These are phyloP conservation scores for Anticlea derivata DNA, from an alignment of 2,888 invertebrate species.

Conservation along the genomic window DNA sequence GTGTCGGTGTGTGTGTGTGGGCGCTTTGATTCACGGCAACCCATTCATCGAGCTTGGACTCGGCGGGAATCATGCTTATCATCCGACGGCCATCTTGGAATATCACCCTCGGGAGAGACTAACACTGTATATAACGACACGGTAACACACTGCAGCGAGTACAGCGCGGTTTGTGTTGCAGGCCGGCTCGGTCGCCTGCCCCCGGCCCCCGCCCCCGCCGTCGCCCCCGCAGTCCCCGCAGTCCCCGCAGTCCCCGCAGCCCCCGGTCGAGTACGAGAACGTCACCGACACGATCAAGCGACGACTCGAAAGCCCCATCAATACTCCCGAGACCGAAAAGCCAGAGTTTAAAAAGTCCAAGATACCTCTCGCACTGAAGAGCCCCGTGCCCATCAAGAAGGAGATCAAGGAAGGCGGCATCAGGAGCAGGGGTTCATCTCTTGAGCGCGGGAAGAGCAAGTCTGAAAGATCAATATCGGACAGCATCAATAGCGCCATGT, in stretches of 20 bases:
- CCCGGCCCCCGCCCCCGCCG: constrained; percentile 31
- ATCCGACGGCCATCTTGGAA: constrained; percentile 13
- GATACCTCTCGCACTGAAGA: constrained; percentile 71
- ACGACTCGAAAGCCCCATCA: constrained; percentile 75
- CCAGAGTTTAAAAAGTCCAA: constrained; percentile 70
- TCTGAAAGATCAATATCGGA: constrained; percentile 41
- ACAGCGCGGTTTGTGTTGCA: constrained; percentile 58
- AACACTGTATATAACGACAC: constrained; percentile 34
- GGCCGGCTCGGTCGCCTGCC: constrained; percentile 39
- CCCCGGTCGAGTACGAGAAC: constrained; percentile 80
- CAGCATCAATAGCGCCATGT: neutral
- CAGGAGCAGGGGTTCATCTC: constrained; percentile 57
- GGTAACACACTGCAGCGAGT: constrained; percentile 8
- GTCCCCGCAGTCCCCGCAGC: too few relatives aligned
- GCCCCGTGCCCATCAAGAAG: constrained; percentile 68
- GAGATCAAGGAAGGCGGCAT: constrained; percentile 60
- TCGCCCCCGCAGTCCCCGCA: too few relatives aligned
- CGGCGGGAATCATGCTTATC: constrained; percentile 31
- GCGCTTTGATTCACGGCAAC: constrained; percentile 22
- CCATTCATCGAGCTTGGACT: constrained; percentile 24
- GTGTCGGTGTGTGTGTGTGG: constrained; percentile 29
- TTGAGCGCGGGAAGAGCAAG: constrained; percentile 47
- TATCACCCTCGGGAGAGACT: constrained; percentile 14
- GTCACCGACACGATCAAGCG: constrained; percentile 87
- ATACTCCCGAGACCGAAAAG: constrained; percentile 66